Percentiles rank a stretch among this genome's conserved stretches.
Conservation (phyloP, 2,888 invertebrate genomes). For the Tridacna crocea region DNA sequence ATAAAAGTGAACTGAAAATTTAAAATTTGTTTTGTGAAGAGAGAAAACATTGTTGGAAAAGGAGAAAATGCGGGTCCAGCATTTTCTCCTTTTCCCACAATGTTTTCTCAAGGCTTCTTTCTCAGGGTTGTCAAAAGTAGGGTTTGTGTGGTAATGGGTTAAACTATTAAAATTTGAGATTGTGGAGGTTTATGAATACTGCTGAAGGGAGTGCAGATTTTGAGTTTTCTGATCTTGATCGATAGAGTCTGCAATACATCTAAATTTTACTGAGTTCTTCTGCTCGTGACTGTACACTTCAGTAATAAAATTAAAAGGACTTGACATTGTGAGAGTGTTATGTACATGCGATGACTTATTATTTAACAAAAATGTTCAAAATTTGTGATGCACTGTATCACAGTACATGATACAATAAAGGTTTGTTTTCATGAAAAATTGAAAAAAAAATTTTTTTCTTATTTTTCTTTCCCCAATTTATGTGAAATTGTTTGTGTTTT, state of each 20-base stretch:
- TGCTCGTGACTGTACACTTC: no score
- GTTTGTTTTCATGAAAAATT: conserved; percentile 24
- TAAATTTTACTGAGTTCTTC: no score
- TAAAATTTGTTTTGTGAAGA: background rate
- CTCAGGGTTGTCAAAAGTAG: background rate
- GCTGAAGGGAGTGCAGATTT: no score
- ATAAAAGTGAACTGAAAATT: background rate
- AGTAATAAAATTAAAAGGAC: no score
- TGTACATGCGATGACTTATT: no score
- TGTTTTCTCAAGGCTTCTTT: background rate
- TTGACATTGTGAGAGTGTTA: no score
- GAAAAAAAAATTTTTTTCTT: background rate
- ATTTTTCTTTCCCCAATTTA: background rate
- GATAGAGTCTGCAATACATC: no score
- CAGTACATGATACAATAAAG: conserved; percentile 27
- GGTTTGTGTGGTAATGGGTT: background rate
- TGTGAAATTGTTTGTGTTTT: background rate
- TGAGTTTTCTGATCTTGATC: no score
- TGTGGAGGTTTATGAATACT: no score
- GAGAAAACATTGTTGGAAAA: background rate
- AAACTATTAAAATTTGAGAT: no score
- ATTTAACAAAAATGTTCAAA: no score
- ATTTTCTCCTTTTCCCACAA: conserved; percentile 2
- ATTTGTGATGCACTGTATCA: conserved; percentile 1
- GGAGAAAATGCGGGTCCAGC: background rate